Conservation (phyloP, 1,140 invertebrate genomes). For the Achatina immaculata region DNA sequence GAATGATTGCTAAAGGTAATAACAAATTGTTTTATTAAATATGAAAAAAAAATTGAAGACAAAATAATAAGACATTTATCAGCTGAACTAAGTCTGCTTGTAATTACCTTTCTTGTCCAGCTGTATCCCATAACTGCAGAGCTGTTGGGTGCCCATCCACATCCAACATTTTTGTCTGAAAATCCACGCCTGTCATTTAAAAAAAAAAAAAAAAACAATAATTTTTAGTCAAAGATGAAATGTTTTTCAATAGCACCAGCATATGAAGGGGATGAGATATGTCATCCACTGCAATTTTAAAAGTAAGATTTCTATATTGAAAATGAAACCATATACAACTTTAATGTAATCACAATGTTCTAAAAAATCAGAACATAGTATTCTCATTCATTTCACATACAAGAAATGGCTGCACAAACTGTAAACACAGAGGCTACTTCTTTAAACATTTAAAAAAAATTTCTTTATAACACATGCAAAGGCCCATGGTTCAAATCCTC, state of each 20-base stretch:
- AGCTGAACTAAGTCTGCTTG: background rate
- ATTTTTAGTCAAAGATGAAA: no score
- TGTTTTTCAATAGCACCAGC: background rate
- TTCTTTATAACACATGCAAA: no score
- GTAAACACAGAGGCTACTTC: no score
- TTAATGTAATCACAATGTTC: no score
- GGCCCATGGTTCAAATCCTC: no score
- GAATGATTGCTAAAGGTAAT: no score
- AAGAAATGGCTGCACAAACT: no score
- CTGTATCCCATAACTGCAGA: slow-evolving; percentile 78
- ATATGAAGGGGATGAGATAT: background rate
- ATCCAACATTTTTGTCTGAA: slow-evolving; percentile 77
- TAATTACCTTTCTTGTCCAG: slow-evolving; percentile 75
- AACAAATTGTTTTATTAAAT: no score
- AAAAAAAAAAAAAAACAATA: background rate
- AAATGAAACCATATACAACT: background rate
- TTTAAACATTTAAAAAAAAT: no score
- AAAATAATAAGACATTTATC: background rate
- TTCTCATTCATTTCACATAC: no score
- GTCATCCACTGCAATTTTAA: background rate
- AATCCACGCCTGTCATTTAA: slow-evolving; percentile 76
- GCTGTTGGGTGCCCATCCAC: slow-evolving; percentile 77
- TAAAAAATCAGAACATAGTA: no score
- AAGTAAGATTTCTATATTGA: background rate
- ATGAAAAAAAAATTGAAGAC: background rate